phyloP scores from a whole-genome alignment of 1,140 invertebrate species.

The Philaenus spumarius region DNA sequence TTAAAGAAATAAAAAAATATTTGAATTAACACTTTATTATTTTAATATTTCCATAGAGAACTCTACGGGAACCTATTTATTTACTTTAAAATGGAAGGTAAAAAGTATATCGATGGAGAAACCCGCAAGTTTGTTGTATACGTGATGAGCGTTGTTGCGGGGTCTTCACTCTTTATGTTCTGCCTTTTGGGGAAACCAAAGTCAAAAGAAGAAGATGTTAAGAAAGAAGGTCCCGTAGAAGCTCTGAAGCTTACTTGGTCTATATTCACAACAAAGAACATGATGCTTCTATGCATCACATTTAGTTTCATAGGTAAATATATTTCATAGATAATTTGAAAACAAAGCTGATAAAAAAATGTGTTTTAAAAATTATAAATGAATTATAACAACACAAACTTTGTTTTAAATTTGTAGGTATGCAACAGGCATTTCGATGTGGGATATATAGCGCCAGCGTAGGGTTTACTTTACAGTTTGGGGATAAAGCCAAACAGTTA shows the following conservation, averaged over 20 bases:
- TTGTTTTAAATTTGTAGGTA: slow-evolving; percentile 58
- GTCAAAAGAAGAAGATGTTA: background rate
- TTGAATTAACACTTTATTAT: no score
- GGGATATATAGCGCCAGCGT: slow-evolving; percentile 88
- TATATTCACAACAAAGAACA: slow-evolving; percentile 71
- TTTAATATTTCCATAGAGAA: no score
- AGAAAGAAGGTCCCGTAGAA: slow-evolving; percentile 46
- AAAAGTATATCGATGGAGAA: slow-evolving; percentile 44
- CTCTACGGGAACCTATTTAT: slow-evolving; percentile 26
- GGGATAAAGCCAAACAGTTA: slow-evolving; percentile 68
- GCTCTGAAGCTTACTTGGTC: slow-evolving; percentile 66
- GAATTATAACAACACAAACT: no score
- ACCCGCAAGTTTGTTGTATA: slow-evolving; percentile 67
- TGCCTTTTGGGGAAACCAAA: slow-evolving; percentile 49
- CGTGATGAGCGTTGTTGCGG: slow-evolving; percentile 60
- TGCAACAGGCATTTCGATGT: slow-evolving; percentile 90
- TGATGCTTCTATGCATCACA: slow-evolving; percentile 74
- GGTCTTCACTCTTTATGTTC: slow-evolving; percentile 63
- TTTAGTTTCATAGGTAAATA: slow-evolving; percentile 85
- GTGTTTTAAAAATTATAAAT: no score
- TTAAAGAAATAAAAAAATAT: no score
- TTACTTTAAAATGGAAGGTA: slow-evolving; percentile 24
- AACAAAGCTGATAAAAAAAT: no score
- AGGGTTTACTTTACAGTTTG: slow-evolving; percentile 73
- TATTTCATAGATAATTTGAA: no score